These are phyloP conservation scores for Gymnobelideus leadbeateri DNA, from an alignment of 2,113 vertebrate genomes.

Conservation along the genomic window DNA sequence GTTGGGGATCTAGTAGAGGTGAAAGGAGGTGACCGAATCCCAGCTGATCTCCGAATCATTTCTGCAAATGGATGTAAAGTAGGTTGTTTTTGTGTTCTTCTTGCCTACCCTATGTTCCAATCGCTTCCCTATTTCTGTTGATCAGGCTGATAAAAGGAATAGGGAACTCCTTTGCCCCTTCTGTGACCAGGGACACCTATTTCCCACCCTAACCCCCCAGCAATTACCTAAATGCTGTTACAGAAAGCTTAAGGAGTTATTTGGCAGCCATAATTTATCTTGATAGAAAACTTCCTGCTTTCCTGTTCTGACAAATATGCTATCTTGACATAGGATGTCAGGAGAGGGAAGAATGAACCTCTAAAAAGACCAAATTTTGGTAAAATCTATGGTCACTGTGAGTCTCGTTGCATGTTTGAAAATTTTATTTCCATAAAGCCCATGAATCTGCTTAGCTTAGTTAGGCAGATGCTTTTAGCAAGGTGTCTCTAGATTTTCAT, in stretches of 20 bases:
- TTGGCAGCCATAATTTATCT: background rate
- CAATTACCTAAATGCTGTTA: background rate
- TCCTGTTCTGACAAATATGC: background rate
- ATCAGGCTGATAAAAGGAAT: background rate
- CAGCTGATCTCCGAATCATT: constrained; percentile 95
- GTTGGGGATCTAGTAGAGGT: constrained; percentile 97
- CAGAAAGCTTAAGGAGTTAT: background rate
- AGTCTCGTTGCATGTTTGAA: background rate
- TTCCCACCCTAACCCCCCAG: too few relatives aligned
- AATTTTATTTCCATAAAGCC: background rate
- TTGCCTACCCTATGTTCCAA: background rate
- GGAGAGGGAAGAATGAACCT: background rate
- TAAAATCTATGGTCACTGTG: background rate
- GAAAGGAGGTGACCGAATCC: constrained; percentile 97
- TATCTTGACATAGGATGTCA: too few relatives aligned
- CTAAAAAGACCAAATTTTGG: background rate
- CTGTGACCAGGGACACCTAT: too few relatives aligned
- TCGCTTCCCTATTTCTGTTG: background rate
- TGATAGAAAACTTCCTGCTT: background rate
- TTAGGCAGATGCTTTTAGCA: background rate
- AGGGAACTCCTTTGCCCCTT: background rate
- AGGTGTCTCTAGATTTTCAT: background rate
- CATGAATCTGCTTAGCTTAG: background rate
- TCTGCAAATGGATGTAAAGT: constrained; percentile 98
- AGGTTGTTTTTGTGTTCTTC: background rate